phyloP scores from a whole-genome alignment of 2,888 invertebrate species.

The Atherix ibis region DNA sequence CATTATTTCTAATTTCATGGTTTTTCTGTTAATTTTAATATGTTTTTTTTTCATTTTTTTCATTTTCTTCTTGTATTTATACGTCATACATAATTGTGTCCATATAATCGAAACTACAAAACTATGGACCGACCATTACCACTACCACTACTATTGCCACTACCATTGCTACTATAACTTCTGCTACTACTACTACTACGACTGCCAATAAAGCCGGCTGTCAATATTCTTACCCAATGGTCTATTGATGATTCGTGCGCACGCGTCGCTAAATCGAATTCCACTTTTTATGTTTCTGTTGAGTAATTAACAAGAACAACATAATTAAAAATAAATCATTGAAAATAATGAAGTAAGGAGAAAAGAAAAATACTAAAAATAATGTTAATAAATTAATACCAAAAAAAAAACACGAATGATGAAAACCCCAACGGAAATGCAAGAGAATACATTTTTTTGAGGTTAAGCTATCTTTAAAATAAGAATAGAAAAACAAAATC shows the following conservation, averaged over 20 bases:
- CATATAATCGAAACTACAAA: background rate
- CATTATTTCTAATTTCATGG: too few species aligned
- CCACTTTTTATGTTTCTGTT: constrained; percentile 31
- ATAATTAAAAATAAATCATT: constrained; percentile 2
- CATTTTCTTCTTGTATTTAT: background rate
- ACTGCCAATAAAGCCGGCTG: constrained; percentile 19
- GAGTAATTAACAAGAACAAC: constrained; percentile 18
- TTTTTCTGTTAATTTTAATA: too few species aligned
- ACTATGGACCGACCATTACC: background rate
- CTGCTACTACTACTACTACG: background rate
- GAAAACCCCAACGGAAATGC: too few species aligned
- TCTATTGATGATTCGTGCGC: constrained; percentile 23
- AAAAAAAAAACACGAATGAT: too few species aligned
- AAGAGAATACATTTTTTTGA: too few species aligned
- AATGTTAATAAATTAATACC: too few species aligned
- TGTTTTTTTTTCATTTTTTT: background rate
- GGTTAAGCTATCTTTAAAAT: too few species aligned
- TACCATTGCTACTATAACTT: background rate
- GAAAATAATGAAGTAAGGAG: background rate
- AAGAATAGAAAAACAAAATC: too few species aligned
- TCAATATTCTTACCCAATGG: constrained; percentile 29
- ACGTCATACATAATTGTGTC: too few species aligned
- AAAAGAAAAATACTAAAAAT: constrained; percentile 2
- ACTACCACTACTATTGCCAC: background rate
- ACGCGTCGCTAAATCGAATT: constrained; percentile 29